Base-by-base conservation (phyloP, 2,888 invertebrate genomes). In the Leptinotarsa juncta region DNA sequence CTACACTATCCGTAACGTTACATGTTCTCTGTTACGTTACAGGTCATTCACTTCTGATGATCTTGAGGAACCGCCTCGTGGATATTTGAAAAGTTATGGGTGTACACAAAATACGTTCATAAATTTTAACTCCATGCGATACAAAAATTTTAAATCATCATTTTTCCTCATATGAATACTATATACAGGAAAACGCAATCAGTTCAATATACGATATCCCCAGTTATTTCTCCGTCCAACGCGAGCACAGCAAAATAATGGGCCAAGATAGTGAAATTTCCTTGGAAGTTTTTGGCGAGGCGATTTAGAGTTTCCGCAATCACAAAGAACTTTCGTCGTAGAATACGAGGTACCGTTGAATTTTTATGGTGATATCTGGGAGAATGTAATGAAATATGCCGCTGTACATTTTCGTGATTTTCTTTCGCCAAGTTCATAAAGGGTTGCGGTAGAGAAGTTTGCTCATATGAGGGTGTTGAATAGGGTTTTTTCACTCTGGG, bases 241-340 rank as follows among this genome's bases (percentile, higher is more conserved):
- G 62, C 70, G 73, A 76, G 73, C 70, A 71, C 70, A 60, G 55
- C 57, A 62, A 71, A 76, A 76, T 76, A 76, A 76, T 76, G 76
- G 76, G 70, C 51, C 18, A 3, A 76, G 76, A 76, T 76, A 76
- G 76, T 73, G 76, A 73, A 76, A 76, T 76, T 76, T 76, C 71
- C 76, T 76, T 76, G 71, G 70, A 71, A 76, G 71, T 76, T 76
- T 76, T 65, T 70, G 76, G 55, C 73, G 65, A 42, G 55, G 73
- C 76, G 73, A 76, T 76, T 73, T 76, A 76, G 65, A 51, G 73
- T 51, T 76, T 76, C 76, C 76, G 76, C 76, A 76, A 76, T 76
- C 76, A 73, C 65, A 71, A 65, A 69, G 72, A 73, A 71, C 67
- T 73, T 73, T 76, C 75, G 55, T 67, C 75, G 53, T 69, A 50